Evolutionary conservation across 2,888 invertebrate genomes (phyloP).

Genomic region (Scaptodrosophila latifasciaeformis): DNA sequence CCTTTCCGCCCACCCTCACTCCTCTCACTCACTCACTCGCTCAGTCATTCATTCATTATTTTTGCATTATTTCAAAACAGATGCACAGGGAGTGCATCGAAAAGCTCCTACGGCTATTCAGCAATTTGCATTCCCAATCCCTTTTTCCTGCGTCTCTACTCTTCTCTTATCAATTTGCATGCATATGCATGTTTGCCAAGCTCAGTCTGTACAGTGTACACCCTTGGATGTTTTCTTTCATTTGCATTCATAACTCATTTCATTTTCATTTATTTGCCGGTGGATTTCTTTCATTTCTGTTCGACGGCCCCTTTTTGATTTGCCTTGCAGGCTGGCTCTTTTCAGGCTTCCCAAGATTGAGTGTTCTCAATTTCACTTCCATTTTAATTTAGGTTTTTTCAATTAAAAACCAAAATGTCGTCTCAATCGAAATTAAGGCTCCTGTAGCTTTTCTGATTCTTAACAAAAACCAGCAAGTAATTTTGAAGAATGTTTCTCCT

Average conservation of each 20-base stretch:
- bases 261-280: conserved; percentile 1
- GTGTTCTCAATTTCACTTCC: background rate
- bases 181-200: conserved; percentile 5
- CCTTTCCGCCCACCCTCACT: background rate
- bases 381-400: no score
- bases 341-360: background rate
- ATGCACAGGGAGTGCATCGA: background rate
- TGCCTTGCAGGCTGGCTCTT: background rate
- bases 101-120: background rate
- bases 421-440: no score
- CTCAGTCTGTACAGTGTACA: background rate
- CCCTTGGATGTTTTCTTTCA: background rate
- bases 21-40: background rate
- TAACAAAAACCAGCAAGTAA: background rate
- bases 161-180: conserved; percentile 18
- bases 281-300: background rate
- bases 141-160: conserved; percentile 7
- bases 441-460: background rate
- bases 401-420: no score
- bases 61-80: conserved; percentile 37
- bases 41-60: conserved; percentile 39
- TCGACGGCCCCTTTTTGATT: background rate
- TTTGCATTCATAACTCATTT: conserved; percentile 41
- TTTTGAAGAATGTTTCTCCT: background rate
- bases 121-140: no score